Percentiles rank a stretch among this genome's conserved stretches.
Evolutionary conservation across 2,797 vertebrate genomes (phyloP).

Genomic region (Halcyon smyrnensis): DNA sequence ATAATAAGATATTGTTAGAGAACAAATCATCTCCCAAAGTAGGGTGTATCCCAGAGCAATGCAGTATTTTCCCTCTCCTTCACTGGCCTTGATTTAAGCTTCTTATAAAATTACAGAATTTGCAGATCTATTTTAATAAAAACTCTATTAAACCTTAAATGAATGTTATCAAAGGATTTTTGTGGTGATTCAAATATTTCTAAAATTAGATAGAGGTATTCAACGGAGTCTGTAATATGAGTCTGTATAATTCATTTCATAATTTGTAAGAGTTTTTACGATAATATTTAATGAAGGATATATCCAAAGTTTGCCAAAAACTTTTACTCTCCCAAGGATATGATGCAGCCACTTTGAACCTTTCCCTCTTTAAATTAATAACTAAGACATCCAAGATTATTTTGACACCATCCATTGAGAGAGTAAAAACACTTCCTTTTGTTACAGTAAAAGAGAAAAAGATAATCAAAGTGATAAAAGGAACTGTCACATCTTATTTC

Average conservation of each 20-base stretch:
- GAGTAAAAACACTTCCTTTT: background rate
- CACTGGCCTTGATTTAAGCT: background rate
- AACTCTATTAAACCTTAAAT: slow-evolving; percentile 33
- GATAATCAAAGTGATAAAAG: background rate
- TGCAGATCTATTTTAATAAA: slow-evolving; percentile 35
- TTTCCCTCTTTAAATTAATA: background rate
- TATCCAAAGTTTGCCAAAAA: background rate
- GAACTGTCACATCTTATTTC: background rate
- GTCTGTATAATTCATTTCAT: background rate
- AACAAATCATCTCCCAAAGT: background rate
- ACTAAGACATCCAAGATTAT: background rate
- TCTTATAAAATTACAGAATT: slow-evolving; percentile 28
- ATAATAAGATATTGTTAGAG: background rate
- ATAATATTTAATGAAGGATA: background rate
- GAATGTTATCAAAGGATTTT: slow-evolving; percentile 22
- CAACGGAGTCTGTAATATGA: background rate
- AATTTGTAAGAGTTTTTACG: background rate
- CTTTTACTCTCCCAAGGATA: background rate
- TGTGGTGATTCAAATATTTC: slow-evolving; percentile 3
- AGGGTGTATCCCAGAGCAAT: background rate
- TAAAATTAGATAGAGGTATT: slow-evolving; percentile 18
- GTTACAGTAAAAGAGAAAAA: background rate
- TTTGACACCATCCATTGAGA: background rate
- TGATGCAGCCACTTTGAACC: background rate
- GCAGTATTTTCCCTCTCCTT: background rate